Conservation (phyloP, 2,888 invertebrate species). For the Eupelmus urozonus region DNA sequence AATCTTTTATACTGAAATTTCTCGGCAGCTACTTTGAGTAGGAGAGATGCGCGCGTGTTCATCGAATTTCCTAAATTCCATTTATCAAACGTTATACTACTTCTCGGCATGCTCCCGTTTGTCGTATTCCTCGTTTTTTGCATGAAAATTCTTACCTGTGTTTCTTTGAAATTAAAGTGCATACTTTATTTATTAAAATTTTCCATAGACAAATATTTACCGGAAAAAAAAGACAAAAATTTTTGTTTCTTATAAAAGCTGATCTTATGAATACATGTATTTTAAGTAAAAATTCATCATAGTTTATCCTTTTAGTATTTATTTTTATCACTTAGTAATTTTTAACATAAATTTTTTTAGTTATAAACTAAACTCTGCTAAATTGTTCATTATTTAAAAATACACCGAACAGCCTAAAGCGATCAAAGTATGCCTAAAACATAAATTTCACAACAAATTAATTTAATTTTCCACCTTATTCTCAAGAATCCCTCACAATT, state of each 20-base stretch:
- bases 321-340: background rate
- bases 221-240: background rate
- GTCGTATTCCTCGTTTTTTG: background rate
- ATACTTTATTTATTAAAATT: background rate
- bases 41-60: slow-evolving; percentile 1
- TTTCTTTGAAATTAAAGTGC: background rate
- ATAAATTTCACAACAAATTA: background rate
- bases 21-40: background rate
- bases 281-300: no score
- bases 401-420: no score
- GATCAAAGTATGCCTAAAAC: no score
- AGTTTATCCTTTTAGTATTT: no score
- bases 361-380: no score
- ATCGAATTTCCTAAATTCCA: slow-evolving; percentile 38
- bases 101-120: slow-evolving; percentile 1
- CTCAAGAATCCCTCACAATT: no score
- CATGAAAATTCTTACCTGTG: background rate
- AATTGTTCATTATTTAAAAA: no score
- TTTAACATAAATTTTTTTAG: no score
- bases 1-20: slow-evolving; percentile 21
- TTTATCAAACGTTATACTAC: slow-evolving; percentile 16
- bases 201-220: background rate
- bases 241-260: background rate
- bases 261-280: no score
- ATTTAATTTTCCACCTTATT: no score